A percentile compares a stretch with the other conserved stretches of the same genome.
Evolutionary conservation across 2,797 vertebrate species (phyloP).

Genomic region (Microctenopoma lineatum): DNA sequence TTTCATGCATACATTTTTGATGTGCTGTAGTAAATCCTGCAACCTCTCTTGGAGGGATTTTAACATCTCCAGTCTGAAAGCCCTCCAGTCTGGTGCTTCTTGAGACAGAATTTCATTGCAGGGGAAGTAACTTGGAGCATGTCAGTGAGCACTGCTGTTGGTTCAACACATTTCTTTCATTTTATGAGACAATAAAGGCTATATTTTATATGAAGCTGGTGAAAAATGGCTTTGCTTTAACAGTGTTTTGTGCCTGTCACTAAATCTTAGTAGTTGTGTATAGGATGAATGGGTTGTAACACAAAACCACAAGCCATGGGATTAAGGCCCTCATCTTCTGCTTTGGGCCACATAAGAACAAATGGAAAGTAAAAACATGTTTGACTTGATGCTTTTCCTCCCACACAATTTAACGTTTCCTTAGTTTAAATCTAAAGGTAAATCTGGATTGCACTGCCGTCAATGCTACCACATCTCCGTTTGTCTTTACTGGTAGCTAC

Average conservation of each 20-base stretch:
- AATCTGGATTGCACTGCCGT: constrained; percentile 29
- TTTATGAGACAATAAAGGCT: constrained; percentile 86
- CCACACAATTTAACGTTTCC: constrained; percentile 56
- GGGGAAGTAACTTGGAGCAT: constrained; percentile 75
- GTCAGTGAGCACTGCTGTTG: constrained; percentile 78
- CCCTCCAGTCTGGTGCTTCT: constrained; percentile 47
- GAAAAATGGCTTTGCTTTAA: constrained; percentile 85
- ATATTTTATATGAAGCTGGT: constrained; percentile 81
- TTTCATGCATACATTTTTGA: constrained; percentile 77
- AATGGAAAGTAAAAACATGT: constrained; percentile 75
- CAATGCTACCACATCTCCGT: constrained; percentile 8
- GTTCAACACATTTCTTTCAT: constrained; percentile 80
- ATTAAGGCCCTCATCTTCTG: constrained; percentile 74
- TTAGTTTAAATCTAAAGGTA: constrained; percentile 50
- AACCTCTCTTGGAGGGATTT: constrained; percentile 60
- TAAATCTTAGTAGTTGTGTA: constrained; percentile 81
- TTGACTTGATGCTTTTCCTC: constrained; percentile 60
- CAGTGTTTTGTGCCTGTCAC: constrained; percentile 80
- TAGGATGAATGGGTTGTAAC: constrained; percentile 71
- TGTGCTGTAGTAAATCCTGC: constrained; percentile 73
- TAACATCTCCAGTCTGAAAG: constrained; percentile 59
- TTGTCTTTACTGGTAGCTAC: constrained; percentile 30
- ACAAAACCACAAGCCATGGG: constrained; percentile 77
- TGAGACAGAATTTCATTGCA: constrained; percentile 70
- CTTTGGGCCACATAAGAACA: constrained; percentile 77